Evolutionary conservation across 2,797 vertebrate genomes (phyloP), one percentile per base, ranked within the genome.

Genomic region (Jordanella pulchra): DNA sequence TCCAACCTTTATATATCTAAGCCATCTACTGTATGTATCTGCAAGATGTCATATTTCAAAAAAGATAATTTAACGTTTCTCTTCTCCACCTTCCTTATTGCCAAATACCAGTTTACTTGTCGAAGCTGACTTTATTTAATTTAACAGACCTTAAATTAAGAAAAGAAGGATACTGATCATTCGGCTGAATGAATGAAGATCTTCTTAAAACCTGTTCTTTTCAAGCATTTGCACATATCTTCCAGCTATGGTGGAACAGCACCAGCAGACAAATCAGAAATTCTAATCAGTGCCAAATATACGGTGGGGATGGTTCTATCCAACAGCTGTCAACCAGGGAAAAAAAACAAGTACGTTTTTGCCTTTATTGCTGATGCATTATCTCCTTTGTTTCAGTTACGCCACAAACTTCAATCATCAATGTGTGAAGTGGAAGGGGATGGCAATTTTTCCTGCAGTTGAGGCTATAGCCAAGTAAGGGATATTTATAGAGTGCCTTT

Each of bases 201-300:
- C 35, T 39, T 39, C 45, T 47, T 3, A 47, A 47, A 3, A 47
- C 35, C 21, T 55, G 60, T 39, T 64, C 35, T 51, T 42, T 64
- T 64, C 7, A 63, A 42, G 1, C 18, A 25, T 51, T 42, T 63
- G 47, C 17, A 9, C 9, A 30, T 23, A 63, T 51, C 35, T 35
- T 42, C 47, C 47, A 21, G n/a, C 55, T 23, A 21, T 53, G 32
- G 47, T 64, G 51, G 51, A 50, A 64, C 51, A 64, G 18, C 69
- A 64, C 44, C 39, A 28, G 48, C 14, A 61, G 28, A 53, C 17
- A 65, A 58, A 69, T 69, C 27, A 32, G 23, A 58, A 60, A 23
- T 14, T 21, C 12, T 35, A 42, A 71, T 42, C 17, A 42, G 2
- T 27, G 32, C 32, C 47, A 63, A 7, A 25, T 39, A 63, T 23